Percentiles rank a stretch among this genome's conserved stretches.
phyloP scores from a whole-genome alignment of 2,888 invertebrate species.

The Scaptomyza parva region DNA sequence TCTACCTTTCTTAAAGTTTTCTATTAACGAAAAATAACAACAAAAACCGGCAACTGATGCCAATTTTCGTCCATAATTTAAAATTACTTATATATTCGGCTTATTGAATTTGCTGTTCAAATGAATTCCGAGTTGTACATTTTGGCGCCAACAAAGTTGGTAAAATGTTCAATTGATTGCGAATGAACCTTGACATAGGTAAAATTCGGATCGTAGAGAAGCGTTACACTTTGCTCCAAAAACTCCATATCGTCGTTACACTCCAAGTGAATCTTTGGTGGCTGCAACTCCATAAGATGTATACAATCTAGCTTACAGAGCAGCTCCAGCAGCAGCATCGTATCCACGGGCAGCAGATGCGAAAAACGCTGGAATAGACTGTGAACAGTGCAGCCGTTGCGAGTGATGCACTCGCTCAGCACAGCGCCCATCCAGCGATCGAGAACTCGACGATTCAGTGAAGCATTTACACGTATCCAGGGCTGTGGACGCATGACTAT shows the following conservation, averaged over 20 bases:
- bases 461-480: conserved; percentile 91
- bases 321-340: conserved; percentile 85
- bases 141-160: conserved; percentile 87
- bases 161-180: conserved; percentile 86
- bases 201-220: conserved; percentile 85
- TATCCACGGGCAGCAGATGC: conserved; percentile 87
- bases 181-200: conserved; percentile 85
- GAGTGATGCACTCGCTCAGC: conserved; percentile 88
- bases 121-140: conserved; percentile 86
- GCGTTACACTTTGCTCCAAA: conserved; percentile 83
- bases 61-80: neutral
- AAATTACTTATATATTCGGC: neutral
- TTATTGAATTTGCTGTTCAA: conserved; percentile 37
- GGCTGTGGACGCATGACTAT: conserved; percentile 86
- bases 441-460: conserved; percentile 88
- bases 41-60: neutral
- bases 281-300: conserved; percentile 81
- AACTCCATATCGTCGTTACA: conserved; percentile 72
- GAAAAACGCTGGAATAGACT: conserved; percentile 87
- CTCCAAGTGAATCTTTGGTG: conserved; percentile 72
- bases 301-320: conserved; percentile 87
- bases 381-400: conserved; percentile 87
- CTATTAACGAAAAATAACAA: no score
- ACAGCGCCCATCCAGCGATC: conserved; percentile 89
- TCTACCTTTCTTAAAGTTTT: no score